These are phyloP conservation scores for Pseudochirops corinnae DNA, from an alignment of 2,797 vertebrate species.

Conservation along the genomic window DNA sequence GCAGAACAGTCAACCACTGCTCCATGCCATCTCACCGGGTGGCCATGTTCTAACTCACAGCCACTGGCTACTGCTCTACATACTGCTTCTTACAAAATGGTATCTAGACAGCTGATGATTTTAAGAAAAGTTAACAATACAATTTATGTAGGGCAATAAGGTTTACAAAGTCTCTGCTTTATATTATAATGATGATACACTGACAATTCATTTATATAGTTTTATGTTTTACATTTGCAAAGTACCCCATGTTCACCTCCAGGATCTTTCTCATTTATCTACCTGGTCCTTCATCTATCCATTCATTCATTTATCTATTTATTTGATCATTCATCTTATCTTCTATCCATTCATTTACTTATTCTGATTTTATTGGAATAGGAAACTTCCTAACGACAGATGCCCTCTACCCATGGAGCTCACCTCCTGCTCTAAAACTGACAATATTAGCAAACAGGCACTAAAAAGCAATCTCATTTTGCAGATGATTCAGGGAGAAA, in stretches of 20 bases:
- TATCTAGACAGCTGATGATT: background rate
- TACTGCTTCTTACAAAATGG: background rate
- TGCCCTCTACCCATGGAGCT: background rate
- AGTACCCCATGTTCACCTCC: background rate
- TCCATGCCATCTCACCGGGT: background rate
- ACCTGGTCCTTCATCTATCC: background rate
- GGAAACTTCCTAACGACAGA: background rate
- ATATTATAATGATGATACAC: background rate
- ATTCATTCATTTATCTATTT: background rate
- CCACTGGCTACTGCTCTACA: background rate
- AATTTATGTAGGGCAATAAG: background rate
- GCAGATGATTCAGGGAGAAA: background rate
- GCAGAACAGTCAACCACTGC: constrained; percentile 1
- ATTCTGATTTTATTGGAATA: background rate
- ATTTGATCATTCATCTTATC: background rate
- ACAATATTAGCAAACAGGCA: background rate
- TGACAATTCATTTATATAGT: background rate
- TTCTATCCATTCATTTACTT: background rate
- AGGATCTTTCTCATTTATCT: background rate
- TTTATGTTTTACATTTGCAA: background rate
- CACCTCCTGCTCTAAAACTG: background rate
- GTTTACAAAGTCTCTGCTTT: background rate
- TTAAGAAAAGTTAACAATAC: background rate
- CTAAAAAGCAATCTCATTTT: background rate
- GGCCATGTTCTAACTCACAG: background rate